phyloP scores from a whole-genome alignment of 2,888 invertebrate genomes.

The Anthrax anthrax region DNA sequence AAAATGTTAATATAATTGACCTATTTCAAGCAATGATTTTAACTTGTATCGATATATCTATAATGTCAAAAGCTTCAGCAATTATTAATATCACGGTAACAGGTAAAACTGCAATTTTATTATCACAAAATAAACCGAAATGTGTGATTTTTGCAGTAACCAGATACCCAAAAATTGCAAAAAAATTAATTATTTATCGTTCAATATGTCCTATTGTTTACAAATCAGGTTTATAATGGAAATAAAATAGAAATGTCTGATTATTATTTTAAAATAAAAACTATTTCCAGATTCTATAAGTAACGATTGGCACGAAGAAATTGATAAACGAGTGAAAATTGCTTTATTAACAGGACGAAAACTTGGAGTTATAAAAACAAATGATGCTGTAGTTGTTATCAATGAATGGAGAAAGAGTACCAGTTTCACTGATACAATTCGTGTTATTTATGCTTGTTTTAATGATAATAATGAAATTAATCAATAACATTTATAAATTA shows the following conservation, averaged over 20 bases:
- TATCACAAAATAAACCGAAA: slow-evolving; percentile 75
- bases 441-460: slow-evolving; percentile 52
- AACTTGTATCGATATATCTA: slow-evolving; percentile 78
- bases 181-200: slow-evolving; percentile 73
- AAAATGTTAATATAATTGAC: slow-evolving; percentile 42
- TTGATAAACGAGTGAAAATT: slow-evolving; percentile 40
- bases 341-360: slow-evolving; percentile 63
- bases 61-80: slow-evolving; percentile 68
- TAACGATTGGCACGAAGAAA: not conserved
- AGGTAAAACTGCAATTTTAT: slow-evolving; percentile 47
- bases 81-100: slow-evolving; percentile 65
- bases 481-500: too few relatives aligned
- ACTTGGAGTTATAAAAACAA: slow-evolving; percentile 62
- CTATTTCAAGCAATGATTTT: slow-evolving; percentile 50
- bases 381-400: slow-evolving; percentile 72
- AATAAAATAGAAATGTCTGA: too few relatives aligned
- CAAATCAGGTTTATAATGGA: slow-evolving; percentile 40
- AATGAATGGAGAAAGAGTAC: slow-evolving; percentile 88
- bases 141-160: slow-evolving; percentile 84
- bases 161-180: slow-evolving; percentile 58
- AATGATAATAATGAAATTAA: not conserved
- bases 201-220: slow-evolving; percentile 74
- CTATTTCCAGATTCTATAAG: not conserved
- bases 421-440: slow-evolving; percentile 82
- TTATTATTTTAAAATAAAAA: too few relatives aligned